A percentile compares a stretch with the other conserved stretches of the same genome.
Evolutionary conservation across 2,888 invertebrate genomes (phyloP).

Genomic region (Eupithecia pulchellata): DNA sequence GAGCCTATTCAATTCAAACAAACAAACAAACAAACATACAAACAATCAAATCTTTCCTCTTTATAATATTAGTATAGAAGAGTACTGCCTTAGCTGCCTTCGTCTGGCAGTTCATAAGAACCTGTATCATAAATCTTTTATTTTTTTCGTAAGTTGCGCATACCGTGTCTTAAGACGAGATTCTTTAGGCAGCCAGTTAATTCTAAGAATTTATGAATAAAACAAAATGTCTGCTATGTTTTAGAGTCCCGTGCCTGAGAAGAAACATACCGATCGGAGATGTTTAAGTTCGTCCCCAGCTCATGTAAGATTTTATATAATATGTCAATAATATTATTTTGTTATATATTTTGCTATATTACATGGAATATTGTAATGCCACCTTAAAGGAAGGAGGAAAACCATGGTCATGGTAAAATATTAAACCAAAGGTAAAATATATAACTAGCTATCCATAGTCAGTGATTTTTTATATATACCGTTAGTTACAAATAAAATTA

Average conservation of each 20-base stretch:
- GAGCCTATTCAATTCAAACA: too few relatives aligned
- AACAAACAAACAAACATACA: too few relatives aligned
- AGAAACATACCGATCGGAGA: conserved; percentile 56
- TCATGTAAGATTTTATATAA: conserved; percentile 51
- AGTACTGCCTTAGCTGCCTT: neutral
- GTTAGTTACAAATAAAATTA: too few relatives aligned
- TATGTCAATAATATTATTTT: neutral
- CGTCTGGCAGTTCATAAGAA: conserved; percentile 24
- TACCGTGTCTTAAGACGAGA: neutral
- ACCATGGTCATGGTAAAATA: too few relatives aligned
- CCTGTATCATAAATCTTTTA: conserved; percentile 54
- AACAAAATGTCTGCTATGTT: conserved; percentile 35
- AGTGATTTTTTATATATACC: too few relatives aligned
- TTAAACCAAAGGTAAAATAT: too few relatives aligned
- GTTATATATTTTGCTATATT: too few relatives aligned
- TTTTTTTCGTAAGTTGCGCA: conserved; percentile 43
- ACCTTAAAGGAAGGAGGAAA: too few relatives aligned
- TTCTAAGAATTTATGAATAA: conserved; percentile 2
- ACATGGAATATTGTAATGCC: too few relatives aligned
- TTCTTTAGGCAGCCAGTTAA: neutral
- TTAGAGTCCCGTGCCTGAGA: conserved; percentile 49
- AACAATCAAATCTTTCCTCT: too few relatives aligned
- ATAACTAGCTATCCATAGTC: too few relatives aligned
- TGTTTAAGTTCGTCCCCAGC: conserved; percentile 67
- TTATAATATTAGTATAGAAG: too few relatives aligned